These are phyloP conservation scores for Halotydeus destructor DNA, from an alignment of 1,140 invertebrate species.

Conservation along the genomic window DNA sequence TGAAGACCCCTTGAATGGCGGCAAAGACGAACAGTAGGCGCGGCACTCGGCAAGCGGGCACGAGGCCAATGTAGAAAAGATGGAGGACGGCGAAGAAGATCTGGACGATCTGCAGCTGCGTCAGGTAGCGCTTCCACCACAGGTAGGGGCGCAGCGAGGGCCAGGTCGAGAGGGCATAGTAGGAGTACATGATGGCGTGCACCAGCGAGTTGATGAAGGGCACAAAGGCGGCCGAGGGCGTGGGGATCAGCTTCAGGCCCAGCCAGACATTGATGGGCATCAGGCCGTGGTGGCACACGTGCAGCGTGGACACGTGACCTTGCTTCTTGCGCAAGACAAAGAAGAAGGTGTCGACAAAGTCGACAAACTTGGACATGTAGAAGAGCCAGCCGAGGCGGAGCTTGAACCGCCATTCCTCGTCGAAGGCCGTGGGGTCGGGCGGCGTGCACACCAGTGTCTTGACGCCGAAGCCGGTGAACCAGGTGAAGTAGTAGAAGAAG, in stretches of 20 bases:
- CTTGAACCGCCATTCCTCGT: slow-evolving; percentile 28
- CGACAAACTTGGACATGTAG: slow-evolving; percentile 10
- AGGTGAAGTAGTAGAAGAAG: neutral
- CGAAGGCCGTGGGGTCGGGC: neutral
- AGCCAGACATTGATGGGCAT: slow-evolving; percentile 21
- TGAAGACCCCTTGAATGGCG: neutral
- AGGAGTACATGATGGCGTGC: slow-evolving; percentile 37
- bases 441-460: slow-evolving; percentile 12
- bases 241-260: slow-evolving; percentile 10
- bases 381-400: slow-evolving; percentile 19
- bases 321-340: slow-evolving; percentile 71
- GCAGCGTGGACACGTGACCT: slow-evolving; percentile 62
- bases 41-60: neutral
- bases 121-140: slow-evolving; percentile 38
- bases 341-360: slow-evolving; percentile 32
- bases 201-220: slow-evolving; percentile 35
- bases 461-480: neutral
- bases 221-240: neutral
- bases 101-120: slow-evolving; percentile 30
- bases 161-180: slow-evolving; percentile 33
- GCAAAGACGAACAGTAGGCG: neutral
- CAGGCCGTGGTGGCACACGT: slow-evolving; percentile 60
- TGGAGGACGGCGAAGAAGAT: slow-evolving; percentile 2
- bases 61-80: neutral
- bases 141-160: slow-evolving; percentile 30